These are phyloP conservation scores for Lithobates sylvaticus DNA, from an alignment of 2,797 vertebrate genomes.

Conservation along the genomic window DNA sequence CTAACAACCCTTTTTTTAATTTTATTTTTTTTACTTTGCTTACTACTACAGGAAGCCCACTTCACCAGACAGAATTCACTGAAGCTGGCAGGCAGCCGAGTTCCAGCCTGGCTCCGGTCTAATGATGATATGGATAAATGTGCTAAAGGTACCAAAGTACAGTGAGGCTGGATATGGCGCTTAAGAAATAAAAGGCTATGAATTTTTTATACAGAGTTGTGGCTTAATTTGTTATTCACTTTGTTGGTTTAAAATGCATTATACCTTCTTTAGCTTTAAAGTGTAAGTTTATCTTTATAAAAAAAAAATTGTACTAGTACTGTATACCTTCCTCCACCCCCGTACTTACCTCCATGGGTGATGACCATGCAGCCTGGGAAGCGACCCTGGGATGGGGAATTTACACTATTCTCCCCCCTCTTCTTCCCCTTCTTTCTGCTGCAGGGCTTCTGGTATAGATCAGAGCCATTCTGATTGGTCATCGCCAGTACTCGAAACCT, in stretches of 20 bases:
- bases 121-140: conserved; percentile 96
- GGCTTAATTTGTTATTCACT: not conserved
- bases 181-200: conserved; percentile 6
- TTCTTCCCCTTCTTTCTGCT: too few relatives aligned
- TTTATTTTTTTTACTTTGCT: not conserved
- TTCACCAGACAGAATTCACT: conserved; percentile 87
- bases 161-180: conserved; percentile 13
- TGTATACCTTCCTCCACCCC: too few relatives aligned
- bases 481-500: too few relatives aligned
- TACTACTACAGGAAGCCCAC: conserved; percentile 76
- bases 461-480: too few relatives aligned
- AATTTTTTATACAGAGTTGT: conserved; percentile 13
- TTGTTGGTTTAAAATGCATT: not conserved
- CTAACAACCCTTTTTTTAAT: not conserved
- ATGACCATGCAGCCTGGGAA: too few relatives aligned
- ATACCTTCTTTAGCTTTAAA: not conserved
- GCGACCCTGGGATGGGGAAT: too few relatives aligned
- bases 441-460: too few relatives aligned
- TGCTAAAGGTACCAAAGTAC: conserved; percentile 84
- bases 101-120: conserved; percentile 91
- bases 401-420: too few relatives aligned
- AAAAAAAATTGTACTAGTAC: too few relatives aligned
- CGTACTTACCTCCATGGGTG: too few relatives aligned
- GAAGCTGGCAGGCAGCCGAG: conserved; percentile 80
- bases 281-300: too few relatives aligned